Percentiles rank a stretch among this genome's conserved stretches.
phyloP scores from a whole-genome alignment of 2,797 vertebrate genomes.

The Gymnothorax reevesii region DNA sequence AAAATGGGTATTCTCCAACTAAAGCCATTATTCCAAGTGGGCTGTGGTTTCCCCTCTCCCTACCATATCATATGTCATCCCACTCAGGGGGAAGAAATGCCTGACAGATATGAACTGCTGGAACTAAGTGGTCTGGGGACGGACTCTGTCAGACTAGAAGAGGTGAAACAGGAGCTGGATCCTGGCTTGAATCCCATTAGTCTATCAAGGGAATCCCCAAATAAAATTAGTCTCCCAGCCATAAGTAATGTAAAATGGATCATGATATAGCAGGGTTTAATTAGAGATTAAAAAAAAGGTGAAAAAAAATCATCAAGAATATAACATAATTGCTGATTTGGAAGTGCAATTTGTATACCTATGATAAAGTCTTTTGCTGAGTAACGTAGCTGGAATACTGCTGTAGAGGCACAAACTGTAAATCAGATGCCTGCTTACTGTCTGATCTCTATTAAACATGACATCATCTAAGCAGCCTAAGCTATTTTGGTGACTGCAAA shows the following conservation, averaged over 20 bases:
- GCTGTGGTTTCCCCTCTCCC: not conserved
- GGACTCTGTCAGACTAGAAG: not conserved
- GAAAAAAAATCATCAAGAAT: not conserved
- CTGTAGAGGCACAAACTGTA: not conserved
- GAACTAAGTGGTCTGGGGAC: conserved; percentile 4
- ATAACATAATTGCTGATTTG: not conserved
- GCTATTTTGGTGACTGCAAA: not conserved
- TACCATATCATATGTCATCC: conserved; percentile 13
- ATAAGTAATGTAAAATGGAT: not conserved
- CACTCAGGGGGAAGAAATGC: conserved; percentile 6
- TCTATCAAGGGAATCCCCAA: not conserved
- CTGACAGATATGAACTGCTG: conserved; percentile 9
- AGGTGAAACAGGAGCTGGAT: conserved; percentile 14
- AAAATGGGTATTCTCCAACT: not conserved
- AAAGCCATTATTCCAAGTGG: conserved; percentile 13
- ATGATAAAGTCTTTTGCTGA: not conserved
- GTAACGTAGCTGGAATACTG: not conserved
- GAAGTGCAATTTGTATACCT: not conserved
- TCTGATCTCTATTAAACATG: not conserved
- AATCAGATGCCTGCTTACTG: not conserved
- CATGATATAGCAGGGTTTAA: not conserved
- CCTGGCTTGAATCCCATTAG: not conserved
- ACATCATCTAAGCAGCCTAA: not conserved
- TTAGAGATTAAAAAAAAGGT: not conserved
- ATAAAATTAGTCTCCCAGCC: not conserved